A percentile compares a stretch with the other conserved stretches of the same genome.
Evolutionary conservation across 2,113 vertebrate species (phyloP).

Genomic region (Pica pica): DNA sequence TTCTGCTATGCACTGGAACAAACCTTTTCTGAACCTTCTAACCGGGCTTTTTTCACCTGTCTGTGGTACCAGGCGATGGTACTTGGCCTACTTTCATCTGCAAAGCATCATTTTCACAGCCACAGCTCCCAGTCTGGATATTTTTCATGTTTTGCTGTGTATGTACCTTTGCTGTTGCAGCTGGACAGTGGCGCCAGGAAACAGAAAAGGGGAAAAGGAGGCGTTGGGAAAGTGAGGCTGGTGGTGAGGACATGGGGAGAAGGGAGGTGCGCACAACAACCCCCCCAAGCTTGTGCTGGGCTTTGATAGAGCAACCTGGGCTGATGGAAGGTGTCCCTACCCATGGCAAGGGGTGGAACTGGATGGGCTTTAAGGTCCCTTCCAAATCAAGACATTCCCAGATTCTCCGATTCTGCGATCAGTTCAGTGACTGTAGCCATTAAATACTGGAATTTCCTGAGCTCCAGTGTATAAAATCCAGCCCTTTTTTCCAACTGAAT

Average conservation of each 20-base stretch:
- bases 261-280: not conserved
- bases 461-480: not conserved
- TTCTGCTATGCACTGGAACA: not conserved
- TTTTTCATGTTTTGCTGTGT: not conserved
- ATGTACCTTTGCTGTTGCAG: not conserved
- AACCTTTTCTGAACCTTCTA: not conserved
- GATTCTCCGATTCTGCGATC: accelerated
- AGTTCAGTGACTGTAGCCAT: not conserved
- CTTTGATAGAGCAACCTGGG: not conserved
- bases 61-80: not conserved
- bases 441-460: not conserved
- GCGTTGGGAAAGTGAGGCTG: not conserved
- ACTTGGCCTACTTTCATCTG: not conserved
- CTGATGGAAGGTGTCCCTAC: not conserved
- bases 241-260: too few relatives aligned
- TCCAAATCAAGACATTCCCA: not conserved
- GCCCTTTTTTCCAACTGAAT: not conserved
- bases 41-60: not conserved
- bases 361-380: not conserved
- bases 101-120: not conserved
- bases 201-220: not conserved
- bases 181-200: not conserved
- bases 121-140: not conserved
- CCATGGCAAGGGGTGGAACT: not conserved
- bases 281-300: not conserved